These are phyloP conservation scores for Sminthurides bifidus DNA, from an alignment of 1,140 invertebrate genomes.

Conservation along the genomic window DNA sequence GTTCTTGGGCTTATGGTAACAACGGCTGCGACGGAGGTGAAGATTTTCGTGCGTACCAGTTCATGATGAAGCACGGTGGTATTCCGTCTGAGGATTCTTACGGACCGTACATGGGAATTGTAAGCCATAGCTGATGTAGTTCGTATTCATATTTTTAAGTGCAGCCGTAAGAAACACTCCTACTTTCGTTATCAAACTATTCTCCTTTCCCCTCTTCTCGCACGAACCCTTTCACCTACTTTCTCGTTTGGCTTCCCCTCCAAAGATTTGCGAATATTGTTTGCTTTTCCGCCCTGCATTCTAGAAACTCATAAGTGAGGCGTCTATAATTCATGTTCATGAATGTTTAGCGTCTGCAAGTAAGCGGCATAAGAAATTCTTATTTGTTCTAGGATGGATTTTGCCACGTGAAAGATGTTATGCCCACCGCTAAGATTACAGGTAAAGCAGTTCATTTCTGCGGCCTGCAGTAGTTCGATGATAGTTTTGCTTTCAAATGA, in stretches of 20 bases:
- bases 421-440: conserved; percentile 59
- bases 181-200: neutral
- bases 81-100: conserved; percentile 80
- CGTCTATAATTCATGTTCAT: too few species aligned
- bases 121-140: conserved; percentile 35
- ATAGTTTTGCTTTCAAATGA: too few species aligned
- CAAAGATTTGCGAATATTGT: neutral
- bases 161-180: neutral
- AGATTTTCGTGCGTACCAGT: conserved; percentile 73
- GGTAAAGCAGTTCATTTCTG: conserved; percentile 33
- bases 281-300: neutral
- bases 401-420: conserved; percentile 67
- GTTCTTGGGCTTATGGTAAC: conserved; percentile 90
- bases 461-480: too few species aligned
- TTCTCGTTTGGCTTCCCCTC: neutral
- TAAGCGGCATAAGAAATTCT: conserved; percentile 3
- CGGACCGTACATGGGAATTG: conserved; percentile 76
- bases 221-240: neutral
- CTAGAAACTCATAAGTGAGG: neutral
- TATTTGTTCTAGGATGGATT: conserved; percentile 61
- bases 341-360: too few species aligned
- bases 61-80: conserved; percentile 82
- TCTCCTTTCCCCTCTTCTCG: neutral
- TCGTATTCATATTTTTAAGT: neutral
- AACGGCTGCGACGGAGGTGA: conserved; percentile 89